These are phyloP conservation scores for Cydia splendana DNA, from an alignment of 1,140 invertebrate species.

Conservation along the genomic window DNA sequence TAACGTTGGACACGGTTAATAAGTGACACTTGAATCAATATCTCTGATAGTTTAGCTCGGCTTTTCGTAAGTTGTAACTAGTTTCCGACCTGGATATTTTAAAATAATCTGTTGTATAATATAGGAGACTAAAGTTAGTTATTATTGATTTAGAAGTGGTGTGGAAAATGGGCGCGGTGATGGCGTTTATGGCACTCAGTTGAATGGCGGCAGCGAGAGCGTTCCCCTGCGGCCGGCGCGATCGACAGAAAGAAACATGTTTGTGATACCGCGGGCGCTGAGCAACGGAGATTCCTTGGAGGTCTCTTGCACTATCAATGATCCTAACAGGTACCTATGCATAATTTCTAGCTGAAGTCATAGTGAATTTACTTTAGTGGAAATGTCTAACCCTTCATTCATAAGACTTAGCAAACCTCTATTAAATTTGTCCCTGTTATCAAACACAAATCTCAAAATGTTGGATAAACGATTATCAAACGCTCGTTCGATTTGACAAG, in stretches of 20 bases:
- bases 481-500: too few relatives aligned
- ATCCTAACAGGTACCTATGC: slow-evolving; percentile 50
- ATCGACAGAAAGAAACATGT: slow-evolving; percentile 54
- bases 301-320: slow-evolving; percentile 41
- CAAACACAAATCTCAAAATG: too few relatives aligned
- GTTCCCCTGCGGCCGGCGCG: slow-evolving; percentile 50
- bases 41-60: slow-evolving; percentile 3
- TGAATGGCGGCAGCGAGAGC: slow-evolving; percentile 51
- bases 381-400: too few relatives aligned
- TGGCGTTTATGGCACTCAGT: slow-evolving; percentile 44
- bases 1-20: not conserved
- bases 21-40: slow-evolving; percentile 14
- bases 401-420: too few relatives aligned
- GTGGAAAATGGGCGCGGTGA: slow-evolving; percentile 42
- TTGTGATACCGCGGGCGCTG: slow-evolving; percentile 59
- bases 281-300: slow-evolving; percentile 48
- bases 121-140: not conserved
- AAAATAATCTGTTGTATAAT: not conserved
- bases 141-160: slow-evolving; percentile 30
- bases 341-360: slow-evolving; percentile 11
- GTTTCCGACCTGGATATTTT: not conserved
- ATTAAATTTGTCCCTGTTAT: too few relatives aligned
- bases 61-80: not conserved
- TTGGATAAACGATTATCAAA: too few relatives aligned
- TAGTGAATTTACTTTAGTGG: too few relatives aligned